phyloP scores from a whole-genome alignment of 1,140 invertebrate species.

The Stegodyphus mimosarum region DNA sequence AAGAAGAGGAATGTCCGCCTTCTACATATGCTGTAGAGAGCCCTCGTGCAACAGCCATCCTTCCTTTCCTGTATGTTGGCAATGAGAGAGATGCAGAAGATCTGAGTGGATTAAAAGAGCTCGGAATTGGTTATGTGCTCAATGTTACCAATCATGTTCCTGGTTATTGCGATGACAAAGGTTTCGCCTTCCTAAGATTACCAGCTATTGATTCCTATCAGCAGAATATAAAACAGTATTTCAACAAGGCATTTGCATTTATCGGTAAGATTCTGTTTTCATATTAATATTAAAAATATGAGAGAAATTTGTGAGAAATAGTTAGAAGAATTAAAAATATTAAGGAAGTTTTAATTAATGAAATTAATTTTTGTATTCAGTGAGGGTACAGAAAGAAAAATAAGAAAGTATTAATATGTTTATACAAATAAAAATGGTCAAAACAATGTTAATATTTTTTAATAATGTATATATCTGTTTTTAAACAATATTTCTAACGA shows the following conservation, averaged over 20 bases:
- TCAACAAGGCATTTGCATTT: constrained; percentile 89
- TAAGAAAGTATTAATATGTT: no score
- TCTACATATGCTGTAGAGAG: constrained; percentile 70
- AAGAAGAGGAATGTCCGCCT: constrained; percentile 1
- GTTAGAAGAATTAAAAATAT: no score
- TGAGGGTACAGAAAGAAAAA: no score
- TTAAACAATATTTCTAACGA: no score
- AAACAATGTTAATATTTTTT: no score
- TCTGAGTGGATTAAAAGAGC: constrained; percentile 74
- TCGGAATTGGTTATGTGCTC: constrained; percentile 81
- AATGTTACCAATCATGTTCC: constrained; percentile 85
- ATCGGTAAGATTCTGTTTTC: constrained; percentile 78
- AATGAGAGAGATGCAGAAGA: constrained; percentile 87
- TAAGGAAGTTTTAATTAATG: no score
- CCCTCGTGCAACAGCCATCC: constrained; percentile 81
- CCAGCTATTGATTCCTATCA: constrained; percentile 86
- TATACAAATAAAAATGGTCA: no score
- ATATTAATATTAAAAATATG: no score
- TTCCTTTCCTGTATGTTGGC: constrained; percentile 89
- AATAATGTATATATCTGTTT: no score
- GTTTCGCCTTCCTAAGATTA: constrained; percentile 83
- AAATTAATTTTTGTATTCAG: no score
- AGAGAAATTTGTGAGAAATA: no score
- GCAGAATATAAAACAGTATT: constrained; percentile 92
- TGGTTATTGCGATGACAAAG: constrained; percentile 76